Percentiles rank a stretch among this genome's conserved stretches.
These are phyloP conservation scores for Leptura quadrifasciata DNA, from an alignment of 2,888 invertebrate species.

Conservation along the genomic window DNA sequence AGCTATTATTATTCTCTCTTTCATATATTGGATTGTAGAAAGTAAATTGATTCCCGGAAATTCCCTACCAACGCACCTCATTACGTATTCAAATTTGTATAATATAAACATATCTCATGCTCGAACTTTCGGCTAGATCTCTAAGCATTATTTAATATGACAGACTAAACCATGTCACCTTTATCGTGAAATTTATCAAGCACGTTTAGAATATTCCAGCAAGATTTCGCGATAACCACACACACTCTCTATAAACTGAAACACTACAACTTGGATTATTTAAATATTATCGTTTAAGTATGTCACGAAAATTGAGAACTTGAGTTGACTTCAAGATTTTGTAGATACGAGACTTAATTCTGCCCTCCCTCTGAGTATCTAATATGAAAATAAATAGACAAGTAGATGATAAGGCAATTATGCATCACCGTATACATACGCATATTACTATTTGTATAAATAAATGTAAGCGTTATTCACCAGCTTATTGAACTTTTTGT, in stretches of 20 bases:
- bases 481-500: too few relatives aligned
- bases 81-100: constrained; percentile 4
- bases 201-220: constrained; percentile 26
- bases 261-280: constrained; percentile 25
- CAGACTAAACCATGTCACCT: constrained; percentile 20
- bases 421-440: background rate
- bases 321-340: constrained; percentile 9
- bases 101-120: constrained; percentile 11
- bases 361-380: constrained; percentile 1
- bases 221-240: constrained; percentile 27
- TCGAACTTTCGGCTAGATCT: constrained; percentile 15
- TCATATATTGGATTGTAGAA: too few relatives aligned
- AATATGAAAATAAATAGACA: background rate
- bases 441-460: too few relatives aligned
- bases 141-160: constrained; percentile 22
- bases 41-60: too few relatives aligned
- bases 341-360: constrained; percentile 18
- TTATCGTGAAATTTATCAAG: constrained; percentile 30
- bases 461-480: too few relatives aligned
- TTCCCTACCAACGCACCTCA: background rate
- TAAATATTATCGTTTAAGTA: constrained; percentile 24
- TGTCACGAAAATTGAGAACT: constrained; percentile 21
- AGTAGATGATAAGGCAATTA: background rate
- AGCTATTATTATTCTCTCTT: too few relatives aligned
- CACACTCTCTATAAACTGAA: constrained; percentile 14